Evolutionary conservation across 2,113 vertebrate genomes (phyloP).

Genomic region (Petaurus breviceps): DNA sequence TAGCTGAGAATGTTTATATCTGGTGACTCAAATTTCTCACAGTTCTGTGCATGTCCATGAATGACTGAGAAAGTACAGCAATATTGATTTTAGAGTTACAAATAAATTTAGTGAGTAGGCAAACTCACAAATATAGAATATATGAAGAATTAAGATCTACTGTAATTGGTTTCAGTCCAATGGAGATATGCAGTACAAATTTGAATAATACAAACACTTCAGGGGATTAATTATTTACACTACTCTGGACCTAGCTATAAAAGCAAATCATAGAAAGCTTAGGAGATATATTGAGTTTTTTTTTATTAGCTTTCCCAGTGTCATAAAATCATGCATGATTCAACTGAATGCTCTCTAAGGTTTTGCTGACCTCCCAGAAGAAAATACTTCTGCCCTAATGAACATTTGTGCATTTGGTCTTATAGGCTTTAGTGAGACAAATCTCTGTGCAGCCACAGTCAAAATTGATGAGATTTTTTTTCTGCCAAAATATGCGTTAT

Average conservation of each 20-base stretch:
- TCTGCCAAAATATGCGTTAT: background rate
- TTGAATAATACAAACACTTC: background rate
- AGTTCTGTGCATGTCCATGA: background rate
- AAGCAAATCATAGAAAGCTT: background rate
- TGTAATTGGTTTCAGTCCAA: background rate
- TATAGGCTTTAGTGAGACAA: conserved; percentile 18
- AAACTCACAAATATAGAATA: background rate
- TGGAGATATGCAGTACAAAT: background rate
- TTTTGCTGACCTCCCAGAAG: background rate
- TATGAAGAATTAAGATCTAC: background rate
- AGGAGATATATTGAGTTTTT: background rate
- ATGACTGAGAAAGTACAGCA: background rate
- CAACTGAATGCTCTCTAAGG: background rate
- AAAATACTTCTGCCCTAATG: conserved; percentile 5
- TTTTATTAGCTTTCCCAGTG: conserved; percentile 5
- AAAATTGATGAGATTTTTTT: background rate
- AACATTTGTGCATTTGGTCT: conserved; percentile 2
- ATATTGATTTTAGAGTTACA: background rate
- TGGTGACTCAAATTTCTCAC: background rate
- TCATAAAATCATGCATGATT: background rate
- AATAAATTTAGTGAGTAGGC: background rate
- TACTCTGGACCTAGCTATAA: background rate
- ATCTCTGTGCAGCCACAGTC: background rate
- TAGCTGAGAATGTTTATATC: background rate
- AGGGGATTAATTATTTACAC: background rate